Evolutionary conservation across 2,888 invertebrate genomes (phyloP), one percentile per base, ranked within the genome.

Genomic region (Eucera pruinosa): DNA sequence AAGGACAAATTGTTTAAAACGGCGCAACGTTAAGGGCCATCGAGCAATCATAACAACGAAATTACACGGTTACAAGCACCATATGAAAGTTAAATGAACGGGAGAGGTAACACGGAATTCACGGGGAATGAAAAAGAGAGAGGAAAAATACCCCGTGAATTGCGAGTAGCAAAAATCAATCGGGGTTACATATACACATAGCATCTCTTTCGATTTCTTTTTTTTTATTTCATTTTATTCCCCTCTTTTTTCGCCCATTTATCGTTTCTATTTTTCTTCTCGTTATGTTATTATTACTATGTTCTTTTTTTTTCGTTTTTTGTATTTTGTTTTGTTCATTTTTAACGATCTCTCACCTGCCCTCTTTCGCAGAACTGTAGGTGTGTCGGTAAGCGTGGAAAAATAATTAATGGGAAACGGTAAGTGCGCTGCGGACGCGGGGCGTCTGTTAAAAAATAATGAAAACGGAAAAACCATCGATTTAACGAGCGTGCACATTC

Each of bases 301-400:
- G 11, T 33, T 30, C 5, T 45, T 11, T 45, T 2, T 39, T n/a
- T 33, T 11, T 11, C n/a, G 36, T 36, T 15, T 43, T 43, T 41
- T 20, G n/a, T n/a, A n/a, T 41, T 50, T 25, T 36, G 30, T 41
- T 50, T 47, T 6, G 20, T 50, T 45, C 58, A 27, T 55, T 65
- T 55, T 65, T 76, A 65, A 76, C 70, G 64, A 60, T 77, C 66
- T 72, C 78, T 91, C 90, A 91, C 91, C 91, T 91, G 90, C 91
- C 91, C 87, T 92, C 92, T 88, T 91, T 91, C 76, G 87, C 87
- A 60, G 91, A 87, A 83, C 91, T 91, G 84, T 76, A 76, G 50
- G 52, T 30, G 75, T 65, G 61, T 66, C 68, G 73, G 71, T 20
- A 74, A 82, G 86, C 86, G 77, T 86, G 82, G 75, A 87, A 80